Percentiles rank a stretch among this genome's conserved stretches.
phyloP scores from a whole-genome alignment of 2,113 vertebrate species.

The Corythornis cristatus region DNA sequence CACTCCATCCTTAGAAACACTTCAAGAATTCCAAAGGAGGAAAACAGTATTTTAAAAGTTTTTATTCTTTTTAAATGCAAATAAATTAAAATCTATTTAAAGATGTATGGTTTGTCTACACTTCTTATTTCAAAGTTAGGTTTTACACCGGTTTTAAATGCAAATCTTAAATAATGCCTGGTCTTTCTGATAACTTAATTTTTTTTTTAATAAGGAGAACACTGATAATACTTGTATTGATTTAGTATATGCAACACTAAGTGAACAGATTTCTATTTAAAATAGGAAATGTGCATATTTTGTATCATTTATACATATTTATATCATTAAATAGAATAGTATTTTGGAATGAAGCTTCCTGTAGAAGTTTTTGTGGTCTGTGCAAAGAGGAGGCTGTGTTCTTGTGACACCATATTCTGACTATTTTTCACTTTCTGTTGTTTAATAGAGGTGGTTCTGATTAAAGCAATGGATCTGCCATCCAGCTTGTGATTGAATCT shows the following conservation, averaged over 20 bases:
- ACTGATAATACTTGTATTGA: neutral
- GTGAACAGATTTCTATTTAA: neutral
- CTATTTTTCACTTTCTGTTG: neutral
- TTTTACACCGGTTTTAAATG: neutral
- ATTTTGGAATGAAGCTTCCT: neutral
- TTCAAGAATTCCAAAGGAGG: slow-evolving; percentile 41
- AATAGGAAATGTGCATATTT: neutral
- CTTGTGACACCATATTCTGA: neutral
- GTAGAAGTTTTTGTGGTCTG: neutral
- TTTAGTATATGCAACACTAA: neutral
- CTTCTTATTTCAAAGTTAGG: neutral
- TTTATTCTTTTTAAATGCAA: slow-evolving; percentile 45
- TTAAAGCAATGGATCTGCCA: neutral
- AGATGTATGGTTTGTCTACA: neutral
- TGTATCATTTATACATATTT: neutral
- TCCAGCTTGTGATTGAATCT: neutral
- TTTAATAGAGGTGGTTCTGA: neutral
- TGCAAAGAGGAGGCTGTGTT: neutral
- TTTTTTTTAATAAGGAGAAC: neutral
- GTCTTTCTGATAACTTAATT: neutral
- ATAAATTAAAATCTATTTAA: slow-evolving; percentile 44
- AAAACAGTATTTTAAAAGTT: neutral
- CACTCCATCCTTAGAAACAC: neutral
- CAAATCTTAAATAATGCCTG: slow-evolving; percentile 9
- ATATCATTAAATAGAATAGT: neutral